Base-by-base conservation (phyloP, 2,888 invertebrate genomes). In the Cataglyphis cursor region DNA sequence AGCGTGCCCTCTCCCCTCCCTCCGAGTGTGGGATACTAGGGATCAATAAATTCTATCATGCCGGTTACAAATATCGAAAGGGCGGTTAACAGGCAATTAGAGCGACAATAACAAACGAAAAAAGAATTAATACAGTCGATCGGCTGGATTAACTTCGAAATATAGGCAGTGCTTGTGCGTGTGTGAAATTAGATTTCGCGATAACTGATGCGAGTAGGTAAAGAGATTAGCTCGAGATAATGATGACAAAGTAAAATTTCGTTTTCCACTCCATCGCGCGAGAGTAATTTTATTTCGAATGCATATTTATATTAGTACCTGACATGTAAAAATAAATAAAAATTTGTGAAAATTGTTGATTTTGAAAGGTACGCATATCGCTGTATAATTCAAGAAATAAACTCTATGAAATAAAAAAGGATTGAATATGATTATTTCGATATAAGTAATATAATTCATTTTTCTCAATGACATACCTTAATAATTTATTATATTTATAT, bases 41-140 rank as follows among this genome's bases (percentile, higher is more conserved):
- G 68, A 76, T 54, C 76, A 57, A 76, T 76, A 76, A 76, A 76
- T 76, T 76, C 68, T 76, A 76, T 76, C 54, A 68, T 68, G 76
- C 28, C 76, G 76, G 76, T 76, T 76, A 76, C 76, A 76, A 76
- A 76, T 76, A 76, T 76, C 54, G 76, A 54, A 76, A 76, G 28
- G n/a, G 66, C 28, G 68, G 76, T 76, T 76, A 76, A 68, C 68
- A 21, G 54, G 54, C 76, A 76, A 76, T 76, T 76, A 76, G 68
- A 61, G 35, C 68, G 54, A 54, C 41, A 76, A 68, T 76, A 76
- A 68, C 68, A 76, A 76, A 68, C 15, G 54, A n/a, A 51, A 73
- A 73, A 76, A 65, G 10, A 66, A 68, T 76, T 76, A 66, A 76
- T 76, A 41, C 41, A 57, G 68, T 57, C 54, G 76, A 54, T 41